Evolutionary conservation across 2,888 invertebrate species (phyloP), one percentile per base, ranked within the genome.

Genomic region (Dioctria linearis): DNA sequence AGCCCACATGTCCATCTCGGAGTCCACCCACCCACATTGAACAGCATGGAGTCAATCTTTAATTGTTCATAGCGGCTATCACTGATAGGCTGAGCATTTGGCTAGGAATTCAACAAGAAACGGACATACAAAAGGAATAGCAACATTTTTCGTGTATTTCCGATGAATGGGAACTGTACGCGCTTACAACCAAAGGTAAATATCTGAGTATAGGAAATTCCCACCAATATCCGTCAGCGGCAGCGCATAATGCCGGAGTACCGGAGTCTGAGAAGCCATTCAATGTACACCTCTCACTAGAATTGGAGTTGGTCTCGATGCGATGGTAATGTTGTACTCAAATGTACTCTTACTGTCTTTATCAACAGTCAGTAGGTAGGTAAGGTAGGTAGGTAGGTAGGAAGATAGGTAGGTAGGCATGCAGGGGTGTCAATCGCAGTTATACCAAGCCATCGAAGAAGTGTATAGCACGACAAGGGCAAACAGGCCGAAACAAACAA

Each of bases 391-490:
- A 25, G 25, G 25, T 25, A 25, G 25, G 25, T 25, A 25, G 0
- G 2, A 25, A 25, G 25, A 25, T 25, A 25, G 25, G 46, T 82
- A 81, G 80, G 78, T 81, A 83, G 82, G 82, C 83, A 80, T 67
- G 80, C 81, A 81, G 83, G 79, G 82, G 82, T 81, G 83, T 82
- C 82, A 82, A 80, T 80, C 79, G 81, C 82, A 80, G 83, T 81
- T 81, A 80, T 80, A 80, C 80, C 76, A 80, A 80, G 69, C 49
- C 69, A 59, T 71, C 75, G 79, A 40, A 57, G 75, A 51, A 42
- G 79, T 63, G 80, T 66, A 59, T 73, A 69, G 51, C 76, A 66
- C 46, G 69, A 65, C 25, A 25, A 69, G 65, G 69, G 59, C 63
- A 51, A 40, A 49, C 79, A 37, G 78, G 51, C 59, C 71, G 80